Conservation (phyloP, 2,113 vertebrate species). For the Machaerirhynchus nigripectus region DNA sequence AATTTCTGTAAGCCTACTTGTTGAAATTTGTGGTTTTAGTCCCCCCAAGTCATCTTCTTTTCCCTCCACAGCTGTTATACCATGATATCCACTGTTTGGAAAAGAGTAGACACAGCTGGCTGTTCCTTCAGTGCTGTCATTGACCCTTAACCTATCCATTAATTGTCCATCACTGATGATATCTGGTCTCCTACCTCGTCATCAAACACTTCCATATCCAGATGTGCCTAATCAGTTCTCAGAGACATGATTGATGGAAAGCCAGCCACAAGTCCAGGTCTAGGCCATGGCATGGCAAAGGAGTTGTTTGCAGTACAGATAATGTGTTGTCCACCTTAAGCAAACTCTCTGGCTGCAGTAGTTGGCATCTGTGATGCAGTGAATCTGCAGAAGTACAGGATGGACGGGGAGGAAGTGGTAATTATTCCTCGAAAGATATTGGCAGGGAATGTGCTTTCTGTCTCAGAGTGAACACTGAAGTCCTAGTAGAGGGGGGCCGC, state of each 20-base stretch:
- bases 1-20: not conserved
- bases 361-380: not conserved
- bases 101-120: not conserved
- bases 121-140: not conserved
- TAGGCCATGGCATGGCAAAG: not conserved
- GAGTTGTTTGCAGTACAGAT: not conserved
- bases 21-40: not conserved
- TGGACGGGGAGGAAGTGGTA: not conserved
- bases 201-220: not conserved
- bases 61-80: not conserved
- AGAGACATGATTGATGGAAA: not conserved
- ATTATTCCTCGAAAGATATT: not conserved
- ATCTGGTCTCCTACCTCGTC: not conserved
- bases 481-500: not conserved
- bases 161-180: not conserved
- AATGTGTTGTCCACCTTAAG: not conserved
- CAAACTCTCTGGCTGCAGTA: not conserved
- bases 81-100: not conserved
- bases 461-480: not conserved
- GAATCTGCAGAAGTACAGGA: not conserved
- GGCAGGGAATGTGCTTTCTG: not conserved
- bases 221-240: not conserved
- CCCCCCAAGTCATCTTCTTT: not conserved
- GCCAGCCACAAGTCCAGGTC: not conserved
- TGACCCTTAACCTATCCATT: constrained; percentile 11